A percentile compares a stretch with the other conserved stretches of the same genome.
Conservation (phyloP, 1,140 invertebrate genomes). For the Mylabris phalerata region DNA sequence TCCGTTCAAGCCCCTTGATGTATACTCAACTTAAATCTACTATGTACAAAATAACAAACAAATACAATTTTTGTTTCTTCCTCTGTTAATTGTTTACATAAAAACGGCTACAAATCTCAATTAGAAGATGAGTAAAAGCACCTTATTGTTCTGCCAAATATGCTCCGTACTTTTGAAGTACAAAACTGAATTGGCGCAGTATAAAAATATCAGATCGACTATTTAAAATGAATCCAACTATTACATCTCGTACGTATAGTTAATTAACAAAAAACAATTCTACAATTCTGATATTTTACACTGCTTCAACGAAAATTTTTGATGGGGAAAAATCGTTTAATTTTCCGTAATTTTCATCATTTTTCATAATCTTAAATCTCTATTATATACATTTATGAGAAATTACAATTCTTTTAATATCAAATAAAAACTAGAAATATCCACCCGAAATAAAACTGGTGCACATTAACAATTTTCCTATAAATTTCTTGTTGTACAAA, state of each 20-base stretch:
- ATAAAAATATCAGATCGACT: slow-evolving; percentile 9
- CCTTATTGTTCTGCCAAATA: slow-evolving; percentile 14
- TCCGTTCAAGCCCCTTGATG: background rate
- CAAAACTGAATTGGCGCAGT: slow-evolving; percentile 2
- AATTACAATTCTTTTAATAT: no score
- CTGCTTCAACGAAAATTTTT: background rate
- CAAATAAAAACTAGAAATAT: no score
- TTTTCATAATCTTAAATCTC: background rate
- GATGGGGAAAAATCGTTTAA: background rate
- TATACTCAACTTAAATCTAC: slow-evolving; percentile 7
- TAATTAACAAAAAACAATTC: background rate
- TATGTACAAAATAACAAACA: slow-evolving; percentile 15
- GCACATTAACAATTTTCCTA: no score
- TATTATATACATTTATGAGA: slow-evolving; percentile 9
- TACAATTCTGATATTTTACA: slow-evolving; percentile 9
- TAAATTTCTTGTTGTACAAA: no score
- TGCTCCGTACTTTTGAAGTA: slow-evolving; percentile 8
- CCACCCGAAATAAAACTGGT: no score
- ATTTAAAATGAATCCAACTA: background rate
- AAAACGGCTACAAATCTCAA: slow-evolving; percentile 8
- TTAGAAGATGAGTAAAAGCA: slow-evolving; percentile 7
- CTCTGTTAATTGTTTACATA: background rate
- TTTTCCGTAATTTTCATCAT: background rate
- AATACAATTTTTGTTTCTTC: background rate
- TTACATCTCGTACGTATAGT: background rate